Evolutionary conservation across 2,113 vertebrate genomes (phyloP).

Genomic region (Rhinoptilus africanus): DNA sequence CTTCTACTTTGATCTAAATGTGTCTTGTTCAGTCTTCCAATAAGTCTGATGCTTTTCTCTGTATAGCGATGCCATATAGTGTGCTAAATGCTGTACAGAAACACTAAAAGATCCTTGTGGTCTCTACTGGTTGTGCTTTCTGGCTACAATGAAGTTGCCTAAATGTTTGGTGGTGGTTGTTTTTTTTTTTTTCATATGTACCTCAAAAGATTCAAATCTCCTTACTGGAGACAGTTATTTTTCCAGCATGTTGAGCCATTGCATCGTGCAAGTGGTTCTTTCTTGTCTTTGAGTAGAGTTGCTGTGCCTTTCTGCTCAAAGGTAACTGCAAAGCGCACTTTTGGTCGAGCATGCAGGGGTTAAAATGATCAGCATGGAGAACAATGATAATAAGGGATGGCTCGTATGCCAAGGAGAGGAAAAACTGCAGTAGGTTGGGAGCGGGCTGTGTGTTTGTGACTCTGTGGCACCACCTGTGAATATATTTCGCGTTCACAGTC

Average conservation of each 20-base stretch:
- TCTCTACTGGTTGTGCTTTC: background rate
- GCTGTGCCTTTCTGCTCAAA: background rate
- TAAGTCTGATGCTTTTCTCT: background rate
- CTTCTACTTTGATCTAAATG: background rate
- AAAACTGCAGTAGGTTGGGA: background rate
- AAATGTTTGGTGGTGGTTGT: background rate
- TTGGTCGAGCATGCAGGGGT: background rate
- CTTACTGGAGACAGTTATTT: background rate
- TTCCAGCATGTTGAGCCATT: background rate
- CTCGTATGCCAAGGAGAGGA: background rate
- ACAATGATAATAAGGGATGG: background rate
- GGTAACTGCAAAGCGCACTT: background rate
- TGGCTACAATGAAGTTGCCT: background rate
- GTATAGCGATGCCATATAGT: background rate
- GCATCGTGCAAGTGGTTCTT: background rate
- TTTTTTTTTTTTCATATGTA: background rate
- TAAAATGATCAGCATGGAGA: background rate
- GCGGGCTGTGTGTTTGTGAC: background rate
- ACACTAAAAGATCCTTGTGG: background rate
- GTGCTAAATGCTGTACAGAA: background rate
- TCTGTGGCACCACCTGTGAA: background rate
- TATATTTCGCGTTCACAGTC: background rate
- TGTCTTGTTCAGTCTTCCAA: background rate
- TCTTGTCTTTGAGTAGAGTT: background rate
- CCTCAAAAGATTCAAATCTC: background rate